Conservation (phyloP, 2,888 invertebrate genomes). For the Metopia argyrocephala region DNA sequence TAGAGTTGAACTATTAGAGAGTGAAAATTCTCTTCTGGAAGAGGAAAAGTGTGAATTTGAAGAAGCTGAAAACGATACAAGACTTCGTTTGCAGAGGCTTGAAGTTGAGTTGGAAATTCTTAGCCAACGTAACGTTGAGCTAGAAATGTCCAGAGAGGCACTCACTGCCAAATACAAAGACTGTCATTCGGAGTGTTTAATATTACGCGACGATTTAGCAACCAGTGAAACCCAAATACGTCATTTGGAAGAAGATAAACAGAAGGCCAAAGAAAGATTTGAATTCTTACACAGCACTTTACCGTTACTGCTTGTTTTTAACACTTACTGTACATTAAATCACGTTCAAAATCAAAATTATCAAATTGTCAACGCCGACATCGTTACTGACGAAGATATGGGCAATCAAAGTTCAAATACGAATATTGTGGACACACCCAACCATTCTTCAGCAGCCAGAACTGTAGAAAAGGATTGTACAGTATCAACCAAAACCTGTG, state of each 20-base stretch:
- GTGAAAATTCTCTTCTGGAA: constrained; percentile 83
- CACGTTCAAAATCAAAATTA: constrained; percentile 47
- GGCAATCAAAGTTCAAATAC: constrained; percentile 53
- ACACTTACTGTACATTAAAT: constrained; percentile 58
- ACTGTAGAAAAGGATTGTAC: constrained; percentile 8
- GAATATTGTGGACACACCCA: not conserved
- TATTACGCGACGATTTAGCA: constrained; percentile 73
- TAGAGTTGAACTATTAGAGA: constrained; percentile 81
- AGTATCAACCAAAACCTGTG: constrained; percentile 2
- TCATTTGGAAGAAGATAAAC: constrained; percentile 75
- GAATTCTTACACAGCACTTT: constrained; percentile 71
- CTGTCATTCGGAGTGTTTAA: constrained; percentile 75
- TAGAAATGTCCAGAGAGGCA: constrained; percentile 82
- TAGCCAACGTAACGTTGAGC: constrained; percentile 78
- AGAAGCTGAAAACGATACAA: constrained; percentile 87
- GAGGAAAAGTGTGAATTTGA: constrained; percentile 87
- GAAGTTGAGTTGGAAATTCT: constrained; percentile 83
- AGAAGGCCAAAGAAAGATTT: constrained; percentile 74
- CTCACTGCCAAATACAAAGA: constrained; percentile 81
- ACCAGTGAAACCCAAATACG: constrained; percentile 75
- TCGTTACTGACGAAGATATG: constrained; percentile 40
- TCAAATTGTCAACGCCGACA: constrained; percentile 13
- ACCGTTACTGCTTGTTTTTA: constrained; percentile 71
- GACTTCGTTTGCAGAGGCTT: constrained; percentile 79
- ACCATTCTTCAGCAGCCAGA: not conserved